Evolutionary conservation across 1,140 invertebrate species (phyloP), one percentile per base, ranked within the genome.

Genomic region (Drosophila gunungcola): DNA sequence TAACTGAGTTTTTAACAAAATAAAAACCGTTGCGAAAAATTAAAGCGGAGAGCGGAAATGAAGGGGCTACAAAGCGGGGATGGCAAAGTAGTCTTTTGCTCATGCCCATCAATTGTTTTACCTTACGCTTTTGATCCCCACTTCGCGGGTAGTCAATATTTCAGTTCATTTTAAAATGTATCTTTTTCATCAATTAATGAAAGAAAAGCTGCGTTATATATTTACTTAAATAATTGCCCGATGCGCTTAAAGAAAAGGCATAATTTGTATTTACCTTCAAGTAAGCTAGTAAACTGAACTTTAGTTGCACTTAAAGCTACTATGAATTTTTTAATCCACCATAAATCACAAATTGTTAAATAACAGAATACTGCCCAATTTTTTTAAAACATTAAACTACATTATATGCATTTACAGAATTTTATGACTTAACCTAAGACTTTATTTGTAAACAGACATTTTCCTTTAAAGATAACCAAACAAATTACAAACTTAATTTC

Each of bases 111-210:
- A 41, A 42, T 42, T 42, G 38, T 29, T 11, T 16, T 5, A 4
- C 5, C 38, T 16, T 0, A 3, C 9, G 13, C 29, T 29, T 42
- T 13, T 12, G 13, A 54, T 13, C 29, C 16, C 41, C 57, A n/a
- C 42, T 13, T 5, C 3, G 3, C 25, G 29, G 42, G 42, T 43
- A 38, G 21, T 65, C 42, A 64, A 65, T 65, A 64, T 13, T 39
- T 48, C 61, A 64, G 38, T 64, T 34, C 64, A 29, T 45, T 45
- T 64, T 36, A 63, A 63, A n/a, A 64, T 45, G 61, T 13, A 13
- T 13, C 16, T 34, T 58, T 13, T 42, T 34, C 55, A 58, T 43
- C 16, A 32, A 45, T 64, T 13, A 39, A 3, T 12, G 36, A 39
- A 25, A 39, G 39, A 6, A 39, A 49, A 55, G 13, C 29, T 53